Conservation (phyloP, 2,888 invertebrate species). For the Tanypteryx hageni region DNA sequence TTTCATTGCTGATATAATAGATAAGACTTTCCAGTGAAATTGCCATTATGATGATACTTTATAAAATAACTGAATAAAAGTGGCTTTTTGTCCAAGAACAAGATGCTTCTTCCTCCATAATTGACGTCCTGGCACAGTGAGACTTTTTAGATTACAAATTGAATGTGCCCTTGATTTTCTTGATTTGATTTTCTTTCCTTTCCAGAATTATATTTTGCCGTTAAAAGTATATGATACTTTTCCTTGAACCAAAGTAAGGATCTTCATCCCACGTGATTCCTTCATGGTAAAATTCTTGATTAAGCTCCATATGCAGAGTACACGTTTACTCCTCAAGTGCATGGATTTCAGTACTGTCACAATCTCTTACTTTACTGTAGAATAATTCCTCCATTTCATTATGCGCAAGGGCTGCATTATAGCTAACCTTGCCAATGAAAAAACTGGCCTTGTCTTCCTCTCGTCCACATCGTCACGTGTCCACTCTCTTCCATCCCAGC, state of each 20-base stretch:
- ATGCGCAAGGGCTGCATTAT: neutral
- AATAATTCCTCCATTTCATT: conserved; percentile 21
- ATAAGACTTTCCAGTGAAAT: no score
- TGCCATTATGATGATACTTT: no score
- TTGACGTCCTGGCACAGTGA: no score
- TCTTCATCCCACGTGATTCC: neutral
- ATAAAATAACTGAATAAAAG: no score
- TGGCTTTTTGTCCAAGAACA: no score
- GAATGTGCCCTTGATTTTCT: no score
- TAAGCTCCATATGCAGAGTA: neutral
- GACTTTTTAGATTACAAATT: no score
- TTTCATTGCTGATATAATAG: no score
- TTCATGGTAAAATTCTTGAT: neutral
- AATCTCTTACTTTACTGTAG: neutral
- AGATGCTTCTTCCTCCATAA: no score
- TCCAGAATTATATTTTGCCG: neutral
- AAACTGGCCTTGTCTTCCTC: neutral
- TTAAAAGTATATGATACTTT: neutral
- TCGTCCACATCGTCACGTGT: neutral
- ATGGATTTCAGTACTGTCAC: neutral
- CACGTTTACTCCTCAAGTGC: conserved; percentile 22
- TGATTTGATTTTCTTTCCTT: no score
- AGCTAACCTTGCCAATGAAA: neutral
- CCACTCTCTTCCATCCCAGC: neutral
- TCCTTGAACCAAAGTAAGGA: conserved; percentile 66